Evolutionary conservation across 2,797 vertebrate genomes (phyloP).

Genomic region (Decapterus maruadsi): DNA sequence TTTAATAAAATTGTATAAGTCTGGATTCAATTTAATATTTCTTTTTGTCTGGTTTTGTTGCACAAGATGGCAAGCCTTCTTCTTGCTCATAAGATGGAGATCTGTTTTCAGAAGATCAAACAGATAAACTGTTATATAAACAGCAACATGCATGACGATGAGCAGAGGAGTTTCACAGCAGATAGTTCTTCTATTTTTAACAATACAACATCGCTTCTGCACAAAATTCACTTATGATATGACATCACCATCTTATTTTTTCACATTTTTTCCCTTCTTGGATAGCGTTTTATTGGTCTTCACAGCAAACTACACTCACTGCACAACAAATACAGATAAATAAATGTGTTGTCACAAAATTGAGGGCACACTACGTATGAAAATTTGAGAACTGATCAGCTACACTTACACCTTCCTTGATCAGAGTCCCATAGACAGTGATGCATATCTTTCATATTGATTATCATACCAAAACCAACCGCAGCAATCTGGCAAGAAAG

Average conservation of each 20-base stretch:
- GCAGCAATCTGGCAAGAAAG: conserved; percentile 9
- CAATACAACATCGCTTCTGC: conserved; percentile 2
- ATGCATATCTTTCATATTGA: conserved; percentile 43
- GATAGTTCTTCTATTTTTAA: conserved; percentile 35
- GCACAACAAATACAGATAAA: background rate
- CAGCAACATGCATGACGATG: conserved; percentile 31
- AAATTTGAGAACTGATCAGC: background rate
- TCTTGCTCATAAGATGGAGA: conserved; percentile 24
- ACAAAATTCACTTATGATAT: conserved; percentile 12
- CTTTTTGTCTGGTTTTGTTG: conserved; percentile 27
- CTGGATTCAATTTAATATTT: conserved; percentile 17
- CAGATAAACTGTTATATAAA: conserved; percentile 47
- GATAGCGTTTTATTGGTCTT: background rate
- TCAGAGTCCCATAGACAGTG: conserved; percentile 21
- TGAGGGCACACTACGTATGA: background rate
- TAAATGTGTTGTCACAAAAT: conserved; percentile 6
- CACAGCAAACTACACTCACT: background rate
- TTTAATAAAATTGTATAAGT: conserved; percentile 39
- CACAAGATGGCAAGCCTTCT: conserved; percentile 15
- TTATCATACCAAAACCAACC: conserved; percentile 16
- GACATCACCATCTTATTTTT: conserved; percentile 6
- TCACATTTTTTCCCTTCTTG: background rate
- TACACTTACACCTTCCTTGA: conserved; percentile 15
- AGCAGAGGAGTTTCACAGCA: conserved; percentile 31
- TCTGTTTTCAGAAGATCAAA: conserved; percentile 48